Evolutionary conservation across 1,140 invertebrate genomes (phyloP).

Genomic region (Stegodyphus dumicola): DNA sequence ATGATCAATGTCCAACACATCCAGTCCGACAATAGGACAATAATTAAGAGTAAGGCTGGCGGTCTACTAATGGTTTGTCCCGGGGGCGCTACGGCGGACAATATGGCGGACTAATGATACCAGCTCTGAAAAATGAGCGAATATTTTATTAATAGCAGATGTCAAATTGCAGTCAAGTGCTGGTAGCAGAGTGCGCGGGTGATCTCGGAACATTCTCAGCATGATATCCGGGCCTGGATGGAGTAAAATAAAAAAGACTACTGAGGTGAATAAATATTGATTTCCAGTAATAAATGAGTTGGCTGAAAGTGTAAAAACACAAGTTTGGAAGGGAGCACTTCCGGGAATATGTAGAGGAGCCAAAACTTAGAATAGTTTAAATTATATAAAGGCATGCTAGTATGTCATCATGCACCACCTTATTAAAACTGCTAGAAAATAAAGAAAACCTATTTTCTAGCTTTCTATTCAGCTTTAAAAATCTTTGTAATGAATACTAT

Average conservation of each 20-base stretch:
- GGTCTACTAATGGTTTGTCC: conserved; percentile 55
- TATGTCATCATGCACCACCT: too few relatives aligned
- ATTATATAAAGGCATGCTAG: too few relatives aligned
- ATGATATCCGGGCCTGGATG: too few relatives aligned
- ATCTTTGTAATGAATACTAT: too few relatives aligned
- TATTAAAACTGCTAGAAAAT: too few relatives aligned
- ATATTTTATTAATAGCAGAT: conserved; percentile 60
- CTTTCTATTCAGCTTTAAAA: too few relatives aligned
- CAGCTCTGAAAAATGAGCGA: conserved; percentile 55
- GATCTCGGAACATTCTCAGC: conserved; percentile 16
- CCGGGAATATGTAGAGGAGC: too few relatives aligned
- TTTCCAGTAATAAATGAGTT: conserved; percentile 40
- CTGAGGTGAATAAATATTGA: conserved; percentile 45
- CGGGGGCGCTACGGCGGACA: conserved; percentile 39
- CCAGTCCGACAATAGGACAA: conserved; percentile 42
- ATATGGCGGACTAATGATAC: conserved; percentile 59
- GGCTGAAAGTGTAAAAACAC: too few relatives aligned
- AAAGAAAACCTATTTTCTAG: too few relatives aligned
- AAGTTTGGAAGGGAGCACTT: too few relatives aligned
- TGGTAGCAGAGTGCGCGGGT: conserved; percentile 37
- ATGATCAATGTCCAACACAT: conserved; percentile 45
- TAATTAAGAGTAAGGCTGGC: conserved; percentile 51
- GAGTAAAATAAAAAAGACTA: background rate
- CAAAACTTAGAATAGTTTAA: too few relatives aligned
- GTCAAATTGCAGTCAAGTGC: conserved; percentile 57